These are phyloP conservation scores for Protophormia terraenovae DNA, from an alignment of 2,888 invertebrate genomes.

Conservation along the genomic window DNA sequence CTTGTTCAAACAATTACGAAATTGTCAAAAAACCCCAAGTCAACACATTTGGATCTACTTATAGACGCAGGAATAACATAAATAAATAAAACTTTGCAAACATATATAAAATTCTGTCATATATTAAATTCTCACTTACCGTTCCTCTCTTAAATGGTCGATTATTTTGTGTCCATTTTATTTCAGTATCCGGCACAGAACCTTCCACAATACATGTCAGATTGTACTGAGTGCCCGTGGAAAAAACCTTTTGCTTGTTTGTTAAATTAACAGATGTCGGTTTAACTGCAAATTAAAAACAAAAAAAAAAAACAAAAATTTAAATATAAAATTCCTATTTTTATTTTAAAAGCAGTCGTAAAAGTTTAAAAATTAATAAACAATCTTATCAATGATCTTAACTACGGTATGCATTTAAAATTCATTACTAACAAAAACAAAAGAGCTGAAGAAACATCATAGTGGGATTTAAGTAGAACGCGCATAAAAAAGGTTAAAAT, in stretches of 20 bases:
- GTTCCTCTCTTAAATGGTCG: constrained; percentile 88
- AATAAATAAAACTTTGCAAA: neutral
- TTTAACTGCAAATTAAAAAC: constrained; percentile 85
- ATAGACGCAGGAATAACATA: too few relatives aligned
- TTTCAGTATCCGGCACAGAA: constrained; percentile 91
- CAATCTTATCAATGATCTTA: constrained; percentile 49
- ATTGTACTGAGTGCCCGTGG: constrained; percentile 90
- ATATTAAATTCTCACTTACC: constrained; percentile 82
- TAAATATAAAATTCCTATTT: neutral
- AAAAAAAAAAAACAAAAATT: neutral
- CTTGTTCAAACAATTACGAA: too few relatives aligned
- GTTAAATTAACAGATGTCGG: constrained; percentile 90
- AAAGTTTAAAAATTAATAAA: constrained; percentile 42
- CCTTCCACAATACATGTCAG: constrained; percentile 92
- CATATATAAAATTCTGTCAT: neutral
- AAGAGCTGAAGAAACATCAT: neutral
- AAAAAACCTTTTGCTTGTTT: constrained; percentile 89
- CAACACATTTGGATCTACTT: too few relatives aligned
- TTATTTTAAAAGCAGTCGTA: neutral
- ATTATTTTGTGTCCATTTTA: constrained; percentile 93
- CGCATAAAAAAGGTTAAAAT: constrained; percentile 14
- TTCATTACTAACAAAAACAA: constrained; percentile 32
- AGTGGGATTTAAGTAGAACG: neutral
- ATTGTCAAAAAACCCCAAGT: too few relatives aligned
- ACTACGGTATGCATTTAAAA: constrained; percentile 51